Evolutionary conservation across 2,797 vertebrate species (phyloP).

Genomic region (Syndactyla subalaris): DNA sequence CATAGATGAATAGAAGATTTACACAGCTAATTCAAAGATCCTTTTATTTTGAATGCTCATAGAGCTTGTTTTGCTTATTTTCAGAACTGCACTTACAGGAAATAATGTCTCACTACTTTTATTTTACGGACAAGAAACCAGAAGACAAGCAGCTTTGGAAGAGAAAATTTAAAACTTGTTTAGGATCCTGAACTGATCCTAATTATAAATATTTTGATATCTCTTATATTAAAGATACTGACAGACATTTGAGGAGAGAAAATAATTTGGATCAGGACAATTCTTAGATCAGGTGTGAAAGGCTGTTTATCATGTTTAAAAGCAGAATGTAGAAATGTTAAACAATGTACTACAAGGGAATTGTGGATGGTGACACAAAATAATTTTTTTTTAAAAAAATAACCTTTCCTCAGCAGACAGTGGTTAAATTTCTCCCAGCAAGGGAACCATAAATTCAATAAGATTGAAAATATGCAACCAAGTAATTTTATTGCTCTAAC

Average conservation of each 20-base stretch:
- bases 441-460: conserved; percentile 10
- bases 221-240: neutral
- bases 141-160: neutral
- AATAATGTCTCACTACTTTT: neutral
- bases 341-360: neutral
- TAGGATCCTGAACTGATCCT: neutral
- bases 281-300: neutral
- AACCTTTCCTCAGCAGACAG: neutral
- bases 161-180: neutral
- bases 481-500: neutral
- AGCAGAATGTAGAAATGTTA: neutral
- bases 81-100: neutral
- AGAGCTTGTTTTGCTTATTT: neutral
- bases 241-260: neutral
- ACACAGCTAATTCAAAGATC: neutral
- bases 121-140: neutral
- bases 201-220: neutral
- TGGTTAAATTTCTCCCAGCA: neutral
- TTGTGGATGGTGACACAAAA: conserved; percentile 7
- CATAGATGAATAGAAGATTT: neutral
- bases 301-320: neutral
- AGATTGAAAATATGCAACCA: neutral
- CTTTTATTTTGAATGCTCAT: neutral
- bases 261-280: neutral
- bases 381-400: neutral